Evolutionary conservation across 2,888 invertebrate species (phyloP).

Genomic region (Apodemia mormo): DNA sequence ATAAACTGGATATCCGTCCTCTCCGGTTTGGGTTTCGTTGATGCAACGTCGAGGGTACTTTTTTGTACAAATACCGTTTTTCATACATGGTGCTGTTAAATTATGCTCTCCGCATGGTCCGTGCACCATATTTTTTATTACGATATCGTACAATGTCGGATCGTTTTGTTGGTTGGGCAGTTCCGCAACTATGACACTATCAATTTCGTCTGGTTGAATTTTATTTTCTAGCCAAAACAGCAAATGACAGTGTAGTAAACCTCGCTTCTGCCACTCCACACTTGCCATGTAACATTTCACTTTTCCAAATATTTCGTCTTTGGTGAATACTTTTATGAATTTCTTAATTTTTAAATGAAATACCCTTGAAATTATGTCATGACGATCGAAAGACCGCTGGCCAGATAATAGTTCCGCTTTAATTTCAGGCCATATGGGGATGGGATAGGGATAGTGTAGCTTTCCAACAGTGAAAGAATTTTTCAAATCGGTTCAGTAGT

Average conservation of each 20-base stretch:
- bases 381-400: conserved; percentile 40
- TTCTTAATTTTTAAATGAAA: conserved; percentile 42
- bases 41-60: conserved; percentile 4
- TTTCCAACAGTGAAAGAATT: no score
- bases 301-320: conserved; percentile 41
- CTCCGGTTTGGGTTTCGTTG: not conserved
- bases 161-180: conserved; percentile 26
- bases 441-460: not conserved
- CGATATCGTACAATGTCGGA: conserved; percentile 29
- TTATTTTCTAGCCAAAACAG: no score
- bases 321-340: conserved; percentile 35
- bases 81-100: conserved; percentile 26
- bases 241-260: conserved; percentile 28
- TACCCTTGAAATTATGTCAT: conserved; percentile 43
- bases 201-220: no score
- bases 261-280: conserved; percentile 30
- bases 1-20: conserved; percentile 15
- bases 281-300: conserved; percentile 28
- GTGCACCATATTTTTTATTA: conserved; percentile 29
- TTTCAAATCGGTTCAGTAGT: no score
- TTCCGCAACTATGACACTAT: no score
- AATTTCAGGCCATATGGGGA: conserved; percentile 30
- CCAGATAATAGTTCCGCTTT: conserved; percentile 27
- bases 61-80: not conserved
- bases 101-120: conserved; percentile 39